A percentile compares a stretch with the other conserved stretches of the same genome.
phyloP scores from a whole-genome alignment of 2,113 vertebrate genomes.

The Sphyrna mokarran region DNA sequence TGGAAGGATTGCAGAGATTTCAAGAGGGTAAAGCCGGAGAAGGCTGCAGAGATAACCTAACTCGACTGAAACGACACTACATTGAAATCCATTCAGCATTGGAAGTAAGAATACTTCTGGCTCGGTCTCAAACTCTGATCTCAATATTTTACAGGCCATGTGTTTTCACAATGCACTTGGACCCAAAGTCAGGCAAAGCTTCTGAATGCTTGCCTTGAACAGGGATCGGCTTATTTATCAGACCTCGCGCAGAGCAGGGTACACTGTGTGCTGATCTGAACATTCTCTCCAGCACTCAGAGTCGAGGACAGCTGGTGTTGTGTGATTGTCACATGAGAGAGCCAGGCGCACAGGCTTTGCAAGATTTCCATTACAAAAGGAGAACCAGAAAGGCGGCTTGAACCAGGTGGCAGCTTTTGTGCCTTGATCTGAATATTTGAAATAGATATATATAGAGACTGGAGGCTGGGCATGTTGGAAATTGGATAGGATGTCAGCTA shows the following conservation, averaged over 20 bases:
- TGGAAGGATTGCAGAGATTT: background rate
- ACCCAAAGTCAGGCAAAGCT: background rate
- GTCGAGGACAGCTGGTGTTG: background rate
- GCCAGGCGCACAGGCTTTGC: background rate
- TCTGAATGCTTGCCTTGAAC: background rate
- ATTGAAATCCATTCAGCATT: background rate
- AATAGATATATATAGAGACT: background rate
- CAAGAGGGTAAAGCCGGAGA: background rate
- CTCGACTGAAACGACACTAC: background rate
- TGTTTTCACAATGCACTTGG: background rate
- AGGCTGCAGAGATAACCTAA: background rate
- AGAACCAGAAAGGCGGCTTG: background rate
- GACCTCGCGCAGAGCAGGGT: background rate
- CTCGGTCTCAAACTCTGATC: background rate
- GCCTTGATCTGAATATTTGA: background rate
- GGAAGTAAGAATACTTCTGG: background rate
- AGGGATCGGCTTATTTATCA: background rate
- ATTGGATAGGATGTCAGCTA: background rate
- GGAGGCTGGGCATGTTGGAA: background rate
- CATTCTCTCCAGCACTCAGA: background rate
- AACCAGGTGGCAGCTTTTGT: background rate
- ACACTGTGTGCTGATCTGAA: background rate
- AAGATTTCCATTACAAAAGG: background rate
- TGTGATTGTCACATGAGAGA: background rate
- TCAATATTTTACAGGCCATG: background rate